These are phyloP conservation scores for Lucilia sericata DNA, from an alignment of 1,140 invertebrate species.

Conservation along the genomic window DNA sequence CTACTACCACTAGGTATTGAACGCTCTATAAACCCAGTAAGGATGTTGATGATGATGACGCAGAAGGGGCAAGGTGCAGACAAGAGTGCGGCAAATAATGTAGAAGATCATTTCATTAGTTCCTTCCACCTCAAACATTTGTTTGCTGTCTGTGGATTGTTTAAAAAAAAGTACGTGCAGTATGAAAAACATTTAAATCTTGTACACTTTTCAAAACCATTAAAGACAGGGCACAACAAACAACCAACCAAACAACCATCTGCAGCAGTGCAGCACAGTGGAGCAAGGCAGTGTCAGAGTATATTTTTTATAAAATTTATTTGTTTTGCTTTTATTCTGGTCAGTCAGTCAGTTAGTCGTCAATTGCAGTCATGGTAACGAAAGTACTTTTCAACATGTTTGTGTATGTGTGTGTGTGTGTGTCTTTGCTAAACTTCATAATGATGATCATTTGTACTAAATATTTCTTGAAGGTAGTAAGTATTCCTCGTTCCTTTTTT, in stretches of 20 bases:
- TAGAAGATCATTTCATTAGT: not conserved
- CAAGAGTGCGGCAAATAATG: not conserved
- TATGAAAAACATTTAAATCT: not conserved
- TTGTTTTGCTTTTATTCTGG: not conserved
- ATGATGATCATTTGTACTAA: not conserved
- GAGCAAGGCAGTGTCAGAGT: not conserved
- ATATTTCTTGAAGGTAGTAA: not conserved
- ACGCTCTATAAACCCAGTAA: no score
- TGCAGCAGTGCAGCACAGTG: not conserved
- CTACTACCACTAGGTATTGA: no score
- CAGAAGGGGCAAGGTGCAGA: no score
- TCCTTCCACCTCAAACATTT: not conserved
- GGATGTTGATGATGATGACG: no score
- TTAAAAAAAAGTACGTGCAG: not conserved
- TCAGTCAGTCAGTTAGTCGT: conserved; percentile 8
- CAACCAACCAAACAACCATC: not conserved
- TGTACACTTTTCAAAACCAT: not conserved
- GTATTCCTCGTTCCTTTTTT: not conserved
- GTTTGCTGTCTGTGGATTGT: not conserved
- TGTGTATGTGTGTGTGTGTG: no score
- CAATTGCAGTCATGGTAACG: not conserved
- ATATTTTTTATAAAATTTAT: not conserved
- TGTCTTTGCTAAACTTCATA: not conserved
- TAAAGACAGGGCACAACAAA: no score
- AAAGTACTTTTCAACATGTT: not conserved